Percentiles rank a stretch among this genome's conserved stretches.
phyloP scores from a whole-genome alignment of 2,113 vertebrate genomes.

The Oryzias woworae region DNA sequence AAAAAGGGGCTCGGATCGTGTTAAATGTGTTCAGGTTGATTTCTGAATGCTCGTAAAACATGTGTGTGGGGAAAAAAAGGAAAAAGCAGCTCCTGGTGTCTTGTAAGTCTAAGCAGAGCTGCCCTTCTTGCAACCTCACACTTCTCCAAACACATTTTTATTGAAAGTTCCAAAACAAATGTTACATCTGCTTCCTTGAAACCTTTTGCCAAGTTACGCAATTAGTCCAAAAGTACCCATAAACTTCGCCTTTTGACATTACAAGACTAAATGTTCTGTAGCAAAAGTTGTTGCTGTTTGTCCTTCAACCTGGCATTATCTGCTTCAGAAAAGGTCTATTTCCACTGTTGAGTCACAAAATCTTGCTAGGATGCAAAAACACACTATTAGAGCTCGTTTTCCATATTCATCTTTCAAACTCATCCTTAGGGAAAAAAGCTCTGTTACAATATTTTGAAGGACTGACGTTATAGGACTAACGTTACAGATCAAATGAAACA shows the following conservation, averaged over 20 bases:
- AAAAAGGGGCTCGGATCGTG: neutral
- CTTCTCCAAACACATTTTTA: neutral
- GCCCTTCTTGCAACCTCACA: neutral
- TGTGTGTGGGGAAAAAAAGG: slow-evolving; percentile 5
- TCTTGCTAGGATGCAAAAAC: too few relatives aligned
- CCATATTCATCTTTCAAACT: too few relatives aligned
- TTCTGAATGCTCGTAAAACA: slow-evolving; percentile 15
- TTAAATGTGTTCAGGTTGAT: slow-evolving; percentile 16
- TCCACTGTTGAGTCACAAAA: too few relatives aligned
- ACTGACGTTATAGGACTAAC: too few relatives aligned
- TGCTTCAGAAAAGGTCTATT: too few relatives aligned
- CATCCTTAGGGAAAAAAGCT: too few relatives aligned
- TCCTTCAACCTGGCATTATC: neutral
- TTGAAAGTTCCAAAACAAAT: neutral
- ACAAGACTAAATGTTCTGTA: neutral
- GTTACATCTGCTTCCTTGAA: neutral
- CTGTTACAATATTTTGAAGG: too few relatives aligned
- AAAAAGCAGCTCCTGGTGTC: slow-evolving; percentile 7
- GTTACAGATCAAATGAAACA: too few relatives aligned
- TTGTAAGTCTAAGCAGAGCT: slow-evolving; percentile 4
- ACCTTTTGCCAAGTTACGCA: neutral
- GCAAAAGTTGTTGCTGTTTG: neutral
- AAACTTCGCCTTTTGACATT: neutral
- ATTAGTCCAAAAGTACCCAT: neutral
- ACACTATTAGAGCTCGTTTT: too few relatives aligned